Conservation (phyloP, 2,113 vertebrate species). For the Circaetus cinerascens region DNA sequence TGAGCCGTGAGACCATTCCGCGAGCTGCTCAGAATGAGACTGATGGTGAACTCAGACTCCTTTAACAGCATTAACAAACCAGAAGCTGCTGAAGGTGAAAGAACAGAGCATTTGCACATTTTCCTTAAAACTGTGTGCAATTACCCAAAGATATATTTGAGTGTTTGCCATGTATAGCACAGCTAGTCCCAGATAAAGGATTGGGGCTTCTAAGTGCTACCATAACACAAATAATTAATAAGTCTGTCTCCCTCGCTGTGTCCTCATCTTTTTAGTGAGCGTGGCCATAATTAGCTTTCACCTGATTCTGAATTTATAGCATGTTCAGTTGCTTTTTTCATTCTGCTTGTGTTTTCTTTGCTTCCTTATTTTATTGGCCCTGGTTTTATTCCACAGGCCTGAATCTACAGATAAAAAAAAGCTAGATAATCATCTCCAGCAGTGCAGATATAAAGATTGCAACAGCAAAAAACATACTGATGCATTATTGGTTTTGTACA, state of each 20-base stretch:
- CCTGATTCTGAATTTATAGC: conserved; percentile 33
- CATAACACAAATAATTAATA: conserved; percentile 65
- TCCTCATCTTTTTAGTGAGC: conserved; percentile 25
- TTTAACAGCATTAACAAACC: not conserved
- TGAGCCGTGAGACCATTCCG: not conserved
- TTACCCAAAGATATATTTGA: conserved; percentile 21
- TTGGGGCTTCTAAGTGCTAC: conserved; percentile 55
- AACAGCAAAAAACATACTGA: not conserved
- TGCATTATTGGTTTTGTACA: not conserved
- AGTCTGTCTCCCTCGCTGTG: not conserved
- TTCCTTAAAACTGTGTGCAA: conserved; percentile 9
- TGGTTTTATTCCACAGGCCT: not conserved
- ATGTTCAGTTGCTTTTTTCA: not conserved
- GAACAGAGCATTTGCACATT: conserved; percentile 1
- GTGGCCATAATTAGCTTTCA: conserved; percentile 43
- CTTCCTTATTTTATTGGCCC: not conserved
- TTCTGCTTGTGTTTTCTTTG: not conserved
- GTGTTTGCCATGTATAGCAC: conserved; percentile 5
- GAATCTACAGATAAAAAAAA: not conserved
- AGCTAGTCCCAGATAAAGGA: conserved; percentile 49
- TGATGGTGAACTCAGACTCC: not conserved
- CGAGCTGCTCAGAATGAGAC: not conserved
- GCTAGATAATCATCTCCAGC: conserved; percentile 5
- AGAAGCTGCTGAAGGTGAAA: conserved; percentile 3
- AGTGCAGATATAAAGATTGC: not conserved